These are phyloP conservation scores for Lacanobia wlatinum DNA, from an alignment of 2,888 invertebrate genomes.

Conservation along the genomic window DNA sequence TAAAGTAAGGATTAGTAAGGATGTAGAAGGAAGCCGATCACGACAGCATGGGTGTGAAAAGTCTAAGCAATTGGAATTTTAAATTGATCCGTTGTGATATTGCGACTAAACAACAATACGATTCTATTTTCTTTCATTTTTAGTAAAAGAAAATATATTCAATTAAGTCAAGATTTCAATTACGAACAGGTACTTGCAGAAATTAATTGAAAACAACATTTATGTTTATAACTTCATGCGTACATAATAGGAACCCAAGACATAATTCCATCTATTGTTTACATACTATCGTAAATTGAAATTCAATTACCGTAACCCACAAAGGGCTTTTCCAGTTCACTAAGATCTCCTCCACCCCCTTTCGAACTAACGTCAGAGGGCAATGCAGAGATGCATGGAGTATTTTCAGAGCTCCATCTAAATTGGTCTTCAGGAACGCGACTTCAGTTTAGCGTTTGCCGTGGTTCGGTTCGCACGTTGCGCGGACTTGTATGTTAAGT, in stretches of 20 bases:
- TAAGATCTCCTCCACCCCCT: constrained; percentile 50
- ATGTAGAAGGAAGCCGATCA: no score
- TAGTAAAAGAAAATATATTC: not conserved
- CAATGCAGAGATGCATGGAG: constrained; percentile 60
- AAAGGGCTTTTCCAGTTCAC: constrained; percentile 54
- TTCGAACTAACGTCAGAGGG: constrained; percentile 44
- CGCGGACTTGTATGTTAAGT: constrained; percentile 6
- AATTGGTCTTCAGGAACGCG: constrained; percentile 46
- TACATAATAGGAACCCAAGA: not conserved
- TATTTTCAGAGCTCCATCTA: constrained; percentile 42
- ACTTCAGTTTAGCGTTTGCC: constrained; percentile 58
- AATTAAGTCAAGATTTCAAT: no score
- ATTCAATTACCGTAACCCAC: constrained; percentile 62
- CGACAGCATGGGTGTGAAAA: not conserved
- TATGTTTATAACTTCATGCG: constrained; percentile 3
- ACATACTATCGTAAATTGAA: constrained; percentile 63
- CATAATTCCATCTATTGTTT: constrained; percentile 46
- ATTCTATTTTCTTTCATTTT: not conserved
- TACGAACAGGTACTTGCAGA: not conserved
- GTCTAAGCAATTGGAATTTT: not conserved
- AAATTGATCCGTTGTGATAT: not conserved
- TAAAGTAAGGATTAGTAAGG: no score
- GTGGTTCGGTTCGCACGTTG: constrained; percentile 58
- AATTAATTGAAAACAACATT: constrained; percentile 29
- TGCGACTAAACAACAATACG: not conserved